These are phyloP conservation scores for Colistium nudipinnis DNA, from an alignment of 2,113 vertebrate genomes.

Conservation along the genomic window DNA sequence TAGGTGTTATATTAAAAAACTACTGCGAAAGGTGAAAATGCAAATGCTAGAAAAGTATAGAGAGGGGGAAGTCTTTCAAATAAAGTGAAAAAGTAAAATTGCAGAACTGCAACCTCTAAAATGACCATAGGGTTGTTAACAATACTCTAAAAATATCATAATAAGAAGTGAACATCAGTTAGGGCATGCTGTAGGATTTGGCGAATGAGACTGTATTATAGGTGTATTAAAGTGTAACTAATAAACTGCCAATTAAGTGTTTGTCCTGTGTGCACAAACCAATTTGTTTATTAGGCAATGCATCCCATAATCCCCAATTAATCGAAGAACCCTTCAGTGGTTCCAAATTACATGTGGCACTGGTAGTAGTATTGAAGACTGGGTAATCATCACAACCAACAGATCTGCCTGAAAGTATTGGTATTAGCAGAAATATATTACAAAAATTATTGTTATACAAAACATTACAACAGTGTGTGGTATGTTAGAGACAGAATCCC, in stretches of 20 bases:
- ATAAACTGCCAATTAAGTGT: neutral
- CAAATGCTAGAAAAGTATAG: too few relatives aligned
- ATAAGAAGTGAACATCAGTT: neutral
- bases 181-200: neutral
- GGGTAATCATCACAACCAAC: slow-evolving; percentile 44
- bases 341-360: neutral
- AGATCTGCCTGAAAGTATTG: too few relatives aligned
- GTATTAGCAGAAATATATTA: slow-evolving; percentile 12
- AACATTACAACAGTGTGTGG: neutral
- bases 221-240: neutral
- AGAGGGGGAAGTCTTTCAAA: neutral
- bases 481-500: neutral
- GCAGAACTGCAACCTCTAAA: too few relatives aligned
- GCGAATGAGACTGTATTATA: neutral
- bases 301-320: too few relatives aligned
- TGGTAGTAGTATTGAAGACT: slow-evolving; percentile 36
- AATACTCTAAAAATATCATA: neutral
- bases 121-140: neutral
- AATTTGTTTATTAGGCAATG: neutral
- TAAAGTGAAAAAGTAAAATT: too few relatives aligned
- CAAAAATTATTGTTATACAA: slow-evolving; percentile 21
- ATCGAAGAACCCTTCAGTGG: neutral
- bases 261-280: neutral
- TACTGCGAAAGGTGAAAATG: too few relatives aligned
- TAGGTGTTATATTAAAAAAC: too few relatives aligned